Conservation (phyloP, 2,888 invertebrate genomes). For the Rhagophthalmus giganteus region DNA sequence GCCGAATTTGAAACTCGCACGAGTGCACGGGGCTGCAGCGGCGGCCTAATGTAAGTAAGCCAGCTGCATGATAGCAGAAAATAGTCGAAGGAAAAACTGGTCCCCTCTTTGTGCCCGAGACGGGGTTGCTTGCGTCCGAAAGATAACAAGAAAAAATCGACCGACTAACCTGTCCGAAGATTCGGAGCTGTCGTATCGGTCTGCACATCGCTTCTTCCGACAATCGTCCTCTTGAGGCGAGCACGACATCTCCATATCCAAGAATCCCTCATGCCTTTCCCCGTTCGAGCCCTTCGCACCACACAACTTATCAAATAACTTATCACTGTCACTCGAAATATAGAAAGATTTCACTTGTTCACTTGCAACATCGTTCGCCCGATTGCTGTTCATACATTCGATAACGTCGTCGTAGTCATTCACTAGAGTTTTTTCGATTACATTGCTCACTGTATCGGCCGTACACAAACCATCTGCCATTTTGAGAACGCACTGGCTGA, state of each 20-base stretch:
- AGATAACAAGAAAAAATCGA: conserved; percentile 5
- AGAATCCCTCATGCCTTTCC: conserved; percentile 48
- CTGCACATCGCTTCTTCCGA: conserved; percentile 83
- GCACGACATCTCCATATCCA: conserved; percentile 42
- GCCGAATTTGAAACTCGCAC: conserved; percentile 21
- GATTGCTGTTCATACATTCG: conserved; percentile 52
- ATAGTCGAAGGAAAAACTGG: conserved; percentile 23
- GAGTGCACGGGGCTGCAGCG: conserved; percentile 12
- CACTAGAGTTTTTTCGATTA: conserved; percentile 62
- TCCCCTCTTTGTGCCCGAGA: conserved; percentile 19
- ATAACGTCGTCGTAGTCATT: conserved; percentile 58
- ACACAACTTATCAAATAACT: conserved; percentile 51
- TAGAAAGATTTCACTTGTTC: conserved; percentile 58
- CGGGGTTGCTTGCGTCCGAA: conserved; percentile 9
- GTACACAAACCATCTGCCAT: conserved; percentile 80
- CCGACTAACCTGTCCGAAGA: conserved; percentile 90
- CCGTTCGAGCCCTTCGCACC: conserved; percentile 38
- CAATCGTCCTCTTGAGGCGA: conserved; percentile 58
- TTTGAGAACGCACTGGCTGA: conserved; percentile 70
- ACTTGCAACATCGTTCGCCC: conserved; percentile 60
- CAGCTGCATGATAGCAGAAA: conserved; percentile 26
- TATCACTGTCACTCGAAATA: conserved; percentile 51
- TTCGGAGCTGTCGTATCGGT: conserved; percentile 92
- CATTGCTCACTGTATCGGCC: conserved; percentile 64
- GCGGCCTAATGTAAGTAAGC: conserved; percentile 6